Percentiles rank a stretch among this genome's conserved stretches.
Conservation (phyloP, 2,888 invertebrate genomes). For the Blastobasis lacticolella region DNA sequence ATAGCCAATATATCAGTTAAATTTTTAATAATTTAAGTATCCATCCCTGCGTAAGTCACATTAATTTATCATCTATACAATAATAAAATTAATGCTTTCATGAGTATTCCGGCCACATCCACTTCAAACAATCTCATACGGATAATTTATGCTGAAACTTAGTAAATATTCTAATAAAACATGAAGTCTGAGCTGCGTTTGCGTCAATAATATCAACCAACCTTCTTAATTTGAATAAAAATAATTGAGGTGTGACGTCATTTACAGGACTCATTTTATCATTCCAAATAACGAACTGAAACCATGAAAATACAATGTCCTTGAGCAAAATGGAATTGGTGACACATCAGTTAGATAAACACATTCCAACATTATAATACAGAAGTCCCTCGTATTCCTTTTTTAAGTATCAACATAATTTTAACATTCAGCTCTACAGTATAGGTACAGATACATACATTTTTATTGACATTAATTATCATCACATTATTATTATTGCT, state of each 20-base stretch:
- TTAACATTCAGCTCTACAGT: too few species aligned
- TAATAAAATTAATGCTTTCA: constrained; percentile 65
- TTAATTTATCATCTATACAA: constrained; percentile 73
- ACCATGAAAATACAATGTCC: too few species aligned
- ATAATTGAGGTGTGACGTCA: too few species aligned
- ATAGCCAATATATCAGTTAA: constrained; percentile 78
- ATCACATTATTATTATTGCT: constrained; percentile 67
- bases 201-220: neutral
- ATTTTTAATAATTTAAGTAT: constrained; percentile 76
- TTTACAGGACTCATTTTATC: too few species aligned
- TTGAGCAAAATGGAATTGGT: too few species aligned
- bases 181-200: neutral
- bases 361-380: too few species aligned
- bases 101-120: constrained; percentile 66
- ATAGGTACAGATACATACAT: too few species aligned
- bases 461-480: neutral
- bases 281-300: too few species aligned
- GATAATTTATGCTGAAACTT: constrained; percentile 73
- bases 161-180: constrained; percentile 22
- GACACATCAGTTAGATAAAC: too few species aligned
- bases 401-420: too few species aligned
- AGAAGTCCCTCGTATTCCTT: too few species aligned
- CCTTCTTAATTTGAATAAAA: too few species aligned
- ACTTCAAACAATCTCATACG: constrained; percentile 46
- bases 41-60: constrained; percentile 76